Evolutionary conservation across 2,888 invertebrate species (phyloP), one percentile per base, ranked within the genome.

Genomic region (Xestoiulus laeticollis): DNA sequence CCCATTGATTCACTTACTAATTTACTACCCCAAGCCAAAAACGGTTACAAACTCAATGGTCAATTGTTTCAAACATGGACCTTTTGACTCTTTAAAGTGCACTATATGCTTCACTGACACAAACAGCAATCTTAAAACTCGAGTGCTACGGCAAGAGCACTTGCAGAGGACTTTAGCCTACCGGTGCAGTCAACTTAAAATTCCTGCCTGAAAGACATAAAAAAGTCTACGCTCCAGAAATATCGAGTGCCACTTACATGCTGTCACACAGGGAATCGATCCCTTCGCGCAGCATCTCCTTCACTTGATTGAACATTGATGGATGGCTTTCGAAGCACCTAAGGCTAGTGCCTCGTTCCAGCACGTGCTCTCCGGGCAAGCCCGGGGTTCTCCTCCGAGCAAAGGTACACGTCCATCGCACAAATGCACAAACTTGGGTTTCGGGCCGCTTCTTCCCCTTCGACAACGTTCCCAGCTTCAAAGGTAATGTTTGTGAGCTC

Each of bases 251-350:
- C 43, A 85, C 86, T 85, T 48, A 85, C 86, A 85, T 32, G 44
- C 44, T 48, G 19, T 85, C 86, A 30, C 86, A 85, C 22, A 85
- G 44, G 53, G 86, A 48, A 85, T 85, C 86, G 32, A 85, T 38
- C 44, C 53, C 44, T 85, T 85, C 86, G 16, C 38, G n/a, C 22
- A 85, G 44, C 43, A 85, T 30, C 26, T 85, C 86, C 44, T 48
- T 85, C 43, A 85, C 86, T 48, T 85, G 86, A 30, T 48, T 85
- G 48, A 85, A 85, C 86, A 85, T 85, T 16, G 43, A n/a, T 30
- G 84, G 38, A 33, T 84, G 53, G 53, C 68, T 26, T 38, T 22
- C 68, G 48, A 14, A 16, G 48, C 48, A 19, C 48, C 14, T n/a
- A n/a, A 48, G 3, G 38, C 38, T 48, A 19, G 48, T 12, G 48